Conservation (phyloP, 2,797 vertebrate species). For the Xenops minutus region DNA sequence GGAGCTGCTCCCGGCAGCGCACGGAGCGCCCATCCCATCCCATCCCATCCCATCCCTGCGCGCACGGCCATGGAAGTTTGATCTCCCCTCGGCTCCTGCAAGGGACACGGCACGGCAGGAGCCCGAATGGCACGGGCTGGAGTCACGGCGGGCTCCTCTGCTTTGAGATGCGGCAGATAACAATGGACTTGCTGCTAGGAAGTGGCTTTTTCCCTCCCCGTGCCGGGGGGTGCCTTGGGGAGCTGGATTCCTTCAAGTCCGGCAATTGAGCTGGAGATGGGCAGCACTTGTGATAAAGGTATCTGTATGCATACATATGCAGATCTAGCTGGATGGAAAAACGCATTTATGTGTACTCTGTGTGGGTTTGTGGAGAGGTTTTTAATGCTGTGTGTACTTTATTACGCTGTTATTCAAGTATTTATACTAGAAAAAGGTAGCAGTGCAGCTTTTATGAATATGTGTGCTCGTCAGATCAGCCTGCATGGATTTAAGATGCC, state of each 20-base stretch:
- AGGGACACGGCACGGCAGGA: conserved; percentile 52
- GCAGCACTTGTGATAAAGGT: conserved; percentile 97
- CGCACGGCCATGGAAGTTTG: conserved; percentile 42
- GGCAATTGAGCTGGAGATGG: conserved; percentile 84
- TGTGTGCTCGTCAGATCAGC: conserved; percentile 6
- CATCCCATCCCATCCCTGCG: too few relatives aligned
- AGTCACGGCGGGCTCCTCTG: conserved; percentile 52
- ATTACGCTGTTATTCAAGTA: neutral
- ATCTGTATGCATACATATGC: conserved; percentile 66
- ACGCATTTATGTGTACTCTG: neutral
- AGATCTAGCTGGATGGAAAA: neutral
- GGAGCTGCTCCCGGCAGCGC: conserved; percentile 40
- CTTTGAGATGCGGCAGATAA: conserved; percentile 70
- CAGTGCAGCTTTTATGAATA: conserved; percentile 26
- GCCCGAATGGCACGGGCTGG: conserved; percentile 70
- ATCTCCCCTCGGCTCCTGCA: conserved; percentile 64
- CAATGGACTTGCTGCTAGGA: conserved; percentile 74
- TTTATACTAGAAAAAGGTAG: neutral
- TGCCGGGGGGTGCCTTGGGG: conserved; percentile 67
- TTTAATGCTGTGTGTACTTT: neutral
- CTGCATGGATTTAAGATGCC: conserved; percentile 59
- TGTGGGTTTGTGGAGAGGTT: conserved; percentile 19
- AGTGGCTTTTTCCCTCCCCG: conserved; percentile 59
- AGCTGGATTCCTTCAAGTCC: conserved; percentile 76
- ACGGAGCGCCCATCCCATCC: too few relatives aligned